Evolutionary conservation across 2,888 invertebrate genomes (phyloP), one percentile per base, ranked within the genome.

Genomic region (Cataglyphis rosenhaueri): DNA sequence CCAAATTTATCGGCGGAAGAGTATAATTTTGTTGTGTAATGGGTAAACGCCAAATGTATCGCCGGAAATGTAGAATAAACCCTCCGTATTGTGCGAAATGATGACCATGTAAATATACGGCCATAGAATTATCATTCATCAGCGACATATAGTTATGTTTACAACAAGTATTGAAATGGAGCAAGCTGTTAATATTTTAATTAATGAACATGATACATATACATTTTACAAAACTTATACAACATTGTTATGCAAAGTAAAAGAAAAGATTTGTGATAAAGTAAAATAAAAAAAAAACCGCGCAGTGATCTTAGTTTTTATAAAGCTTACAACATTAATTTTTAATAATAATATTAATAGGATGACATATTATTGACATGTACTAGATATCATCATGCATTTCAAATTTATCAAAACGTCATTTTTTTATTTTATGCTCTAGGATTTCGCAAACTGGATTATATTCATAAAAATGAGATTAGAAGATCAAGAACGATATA

Each of bases 401-500:
- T 25, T 35, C 3, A 55, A 15, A 4, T 21, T 57, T 1, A 2
- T 25, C 6, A 25, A 10, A 21, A 8, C 10, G 21, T 55, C 3
- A 57, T 25, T 21, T 71, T 70, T 10, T 55, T 55, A 70, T 32
- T 1, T 35, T 70, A 68, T 68, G 5, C 32, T 70, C 1, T 3
- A 41, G 18, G 3, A 38, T 18, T 38, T 71, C n/a, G 25, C 41
- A 44, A 44, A 29, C 29, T 12, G 52, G 8, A 57, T 73, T 38
- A 18, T 6, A 38, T 59, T 6, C 25, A 55, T 4, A 70, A 25
- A 12, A 38, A 55, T 38, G 10, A 57, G 25, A 61, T n/a, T 44
- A 59, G n/a, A 61, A 18, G 15, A 41, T 66, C 44, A 74, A 62
- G 81, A 88, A 81, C 75, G 2, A 52, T 8, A n/a, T 73, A 68